These are phyloP conservation scores for Agonopterix subpropinquella DNA, from an alignment of 2,888 invertebrate genomes.

Conservation along the genomic window DNA sequence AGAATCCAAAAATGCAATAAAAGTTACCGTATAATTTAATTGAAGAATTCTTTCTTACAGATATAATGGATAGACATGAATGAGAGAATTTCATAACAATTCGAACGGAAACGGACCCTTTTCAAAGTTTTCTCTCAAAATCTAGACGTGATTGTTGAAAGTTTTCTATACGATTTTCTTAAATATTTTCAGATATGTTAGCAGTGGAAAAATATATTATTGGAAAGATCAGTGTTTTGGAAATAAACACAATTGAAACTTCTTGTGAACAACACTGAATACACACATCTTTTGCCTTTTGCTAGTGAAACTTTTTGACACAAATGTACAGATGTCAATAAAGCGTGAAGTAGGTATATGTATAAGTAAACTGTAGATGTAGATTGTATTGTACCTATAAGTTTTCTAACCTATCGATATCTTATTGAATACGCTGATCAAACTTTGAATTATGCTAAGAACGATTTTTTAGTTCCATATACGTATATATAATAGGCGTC, in stretches of 20 bases:
- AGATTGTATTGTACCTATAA: no score
- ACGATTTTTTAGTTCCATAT: no score
- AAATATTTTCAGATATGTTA: slow-evolving; percentile 3
- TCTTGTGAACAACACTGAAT: slow-evolving; percentile 3
- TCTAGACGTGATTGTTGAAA: slow-evolving; percentile 18
- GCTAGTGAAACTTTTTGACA: neutral
- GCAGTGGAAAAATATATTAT: slow-evolving; percentile 6
- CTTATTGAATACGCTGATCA: no score
- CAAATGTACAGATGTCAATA: neutral
- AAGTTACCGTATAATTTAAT: no score
- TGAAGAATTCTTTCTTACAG: no score
- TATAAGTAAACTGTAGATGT: no score
- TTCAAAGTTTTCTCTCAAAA: slow-evolving; percentile 15
- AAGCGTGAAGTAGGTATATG: no score
- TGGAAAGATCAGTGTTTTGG: slow-evolving; percentile 4
- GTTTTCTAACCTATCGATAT: no score
- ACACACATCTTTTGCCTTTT: neutral
- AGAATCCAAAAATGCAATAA: no score
- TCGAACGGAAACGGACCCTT: slow-evolving; percentile 1
- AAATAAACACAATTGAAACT: slow-evolving; percentile 6
- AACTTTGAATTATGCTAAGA: no score
- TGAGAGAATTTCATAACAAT: slow-evolving; percentile 17
- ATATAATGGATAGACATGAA: slow-evolving; percentile 5
- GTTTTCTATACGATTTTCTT: slow-evolving; percentile 7
- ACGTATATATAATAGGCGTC: no score